Conservation (phyloP, 2,888 invertebrate genomes). For the Eudemis profundana region DNA sequence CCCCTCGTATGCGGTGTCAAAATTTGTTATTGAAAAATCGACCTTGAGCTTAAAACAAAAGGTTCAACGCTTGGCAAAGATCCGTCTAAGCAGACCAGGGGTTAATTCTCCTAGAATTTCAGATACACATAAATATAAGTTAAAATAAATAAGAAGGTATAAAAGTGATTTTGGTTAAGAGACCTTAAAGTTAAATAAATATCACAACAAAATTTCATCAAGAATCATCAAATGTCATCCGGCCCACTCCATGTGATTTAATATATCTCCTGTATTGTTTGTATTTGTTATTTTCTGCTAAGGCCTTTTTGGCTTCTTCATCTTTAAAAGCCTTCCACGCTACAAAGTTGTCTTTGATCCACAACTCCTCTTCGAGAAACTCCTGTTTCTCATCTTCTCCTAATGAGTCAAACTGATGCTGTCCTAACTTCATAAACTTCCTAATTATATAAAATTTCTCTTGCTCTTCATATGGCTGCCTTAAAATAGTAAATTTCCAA, state of each 20-base stretch:
- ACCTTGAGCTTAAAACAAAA: no score
- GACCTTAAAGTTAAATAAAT: slow-evolving; percentile 34
- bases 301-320: slow-evolving; percentile 92
- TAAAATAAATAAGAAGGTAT: slow-evolving; percentile 34
- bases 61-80: no score
- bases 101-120: neutral
- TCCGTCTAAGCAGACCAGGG: no score
- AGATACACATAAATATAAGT: slow-evolving; percentile 12
- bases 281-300: slow-evolving; percentile 94
- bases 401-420: slow-evolving; percentile 89
- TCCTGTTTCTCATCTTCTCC: slow-evolving; percentile 91
- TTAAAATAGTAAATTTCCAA: slow-evolving; percentile 90
- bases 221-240: slow-evolving; percentile 96
- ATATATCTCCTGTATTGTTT: slow-evolving; percentile 96
- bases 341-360: slow-evolving; percentile 92
- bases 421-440: slow-evolving; percentile 89
- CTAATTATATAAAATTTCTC: slow-evolving; percentile 94
- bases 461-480: slow-evolving; percentile 91
- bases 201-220: slow-evolving; percentile 60
- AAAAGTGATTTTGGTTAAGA: slow-evolving; percentile 34
- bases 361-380: slow-evolving; percentile 90
- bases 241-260: slow-evolving; percentile 94
- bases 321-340: slow-evolving; percentile 93
- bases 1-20: no score
- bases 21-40: no score